Percentiles rank a stretch among this genome's conserved stretches.
phyloP scores from a whole-genome alignment of 1,140 invertebrate genomes.

The Arion vulgaris region DNA sequence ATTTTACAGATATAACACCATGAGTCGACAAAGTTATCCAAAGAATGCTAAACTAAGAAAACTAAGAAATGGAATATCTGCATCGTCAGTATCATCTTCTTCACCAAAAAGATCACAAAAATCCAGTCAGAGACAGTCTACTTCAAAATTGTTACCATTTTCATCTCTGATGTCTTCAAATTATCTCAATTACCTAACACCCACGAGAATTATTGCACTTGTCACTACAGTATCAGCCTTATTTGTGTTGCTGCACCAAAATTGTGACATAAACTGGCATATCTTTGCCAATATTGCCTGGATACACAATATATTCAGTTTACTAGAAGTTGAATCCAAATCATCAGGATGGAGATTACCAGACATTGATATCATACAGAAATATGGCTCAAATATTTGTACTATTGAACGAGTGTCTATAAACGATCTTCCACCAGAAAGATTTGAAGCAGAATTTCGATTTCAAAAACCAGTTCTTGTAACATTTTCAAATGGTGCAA shows the following conservation, averaged over 20 bases:
- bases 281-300: not conserved
- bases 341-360: conserved; percentile 55
- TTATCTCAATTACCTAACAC: not conserved
- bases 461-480: conserved; percentile 65
- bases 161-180: not conserved
- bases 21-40: not conserved
- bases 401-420: conserved; percentile 54
- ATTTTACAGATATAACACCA: not conserved
- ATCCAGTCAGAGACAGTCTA: not conserved
- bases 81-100: not conserved
- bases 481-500: conserved; percentile 61
- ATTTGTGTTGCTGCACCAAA: conserved; percentile 20
- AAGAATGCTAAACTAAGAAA: not conserved
- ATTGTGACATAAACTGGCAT: not conserved
- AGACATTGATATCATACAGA: conserved; percentile 37
- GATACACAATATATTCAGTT: not conserved
- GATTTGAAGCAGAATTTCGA: conserved; percentile 61
- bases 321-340: not conserved
- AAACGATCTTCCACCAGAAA: conserved; percentile 47
- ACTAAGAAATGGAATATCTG: not conserved
- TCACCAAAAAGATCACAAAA: conserved; percentile 1
- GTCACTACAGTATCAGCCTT: not conserved
- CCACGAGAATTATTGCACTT: not conserved
- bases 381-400: conserved; percentile 51
- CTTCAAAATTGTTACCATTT: not conserved